A percentile compares a stretch with the other conserved stretches of the same genome.
These are phyloP conservation scores for Melieria picta DNA, from an alignment of 2,888 invertebrate genomes.

Conservation along the genomic window DNA sequence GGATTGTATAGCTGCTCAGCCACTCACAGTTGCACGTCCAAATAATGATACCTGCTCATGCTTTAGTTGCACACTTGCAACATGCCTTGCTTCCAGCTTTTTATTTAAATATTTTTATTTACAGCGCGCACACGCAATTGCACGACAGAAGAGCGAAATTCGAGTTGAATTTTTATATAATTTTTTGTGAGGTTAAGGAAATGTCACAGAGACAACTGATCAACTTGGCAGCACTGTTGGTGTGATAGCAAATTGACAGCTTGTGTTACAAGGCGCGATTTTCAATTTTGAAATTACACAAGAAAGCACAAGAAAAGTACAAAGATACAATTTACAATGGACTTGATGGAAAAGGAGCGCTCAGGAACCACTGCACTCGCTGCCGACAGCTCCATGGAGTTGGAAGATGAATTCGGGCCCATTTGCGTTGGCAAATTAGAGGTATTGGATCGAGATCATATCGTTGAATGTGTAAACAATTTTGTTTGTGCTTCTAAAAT, in stretches of 20 bases:
- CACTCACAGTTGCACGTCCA: constrained; percentile 71
- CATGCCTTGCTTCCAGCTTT: not conserved
- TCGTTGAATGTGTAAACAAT: not conserved
- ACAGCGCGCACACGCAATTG: not conserved
- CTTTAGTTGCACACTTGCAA: constrained; percentile 39
- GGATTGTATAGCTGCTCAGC: not conserved
- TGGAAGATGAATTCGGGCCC: constrained; percentile 76
- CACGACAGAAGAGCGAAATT: not conserved
- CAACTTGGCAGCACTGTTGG: constrained; percentile 1
- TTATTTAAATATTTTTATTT: not conserved
- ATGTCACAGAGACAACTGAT: not conserved
- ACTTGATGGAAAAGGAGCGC: constrained; percentile 29
- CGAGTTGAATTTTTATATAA: constrained; percentile 37
- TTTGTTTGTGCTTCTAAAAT: constrained; percentile 5
- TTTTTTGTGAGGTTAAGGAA: constrained; percentile 38
- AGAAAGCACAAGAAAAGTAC: not conserved
- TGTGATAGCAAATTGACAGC: not conserved
- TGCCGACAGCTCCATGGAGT: constrained; percentile 62
- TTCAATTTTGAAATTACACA: constrained; percentile 12
- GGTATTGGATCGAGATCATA: constrained; percentile 66
- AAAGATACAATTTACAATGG: constrained; percentile 17
- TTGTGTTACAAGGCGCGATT: constrained; percentile 21
- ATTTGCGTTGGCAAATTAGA: constrained; percentile 77
- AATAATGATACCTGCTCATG: constrained; percentile 68
- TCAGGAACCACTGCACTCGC: constrained; percentile 68